These are phyloP conservation scores for Caenorhabditis macrosperma DNA, from an alignment of 2,888 invertebrate species.

Conservation along the genomic window DNA sequence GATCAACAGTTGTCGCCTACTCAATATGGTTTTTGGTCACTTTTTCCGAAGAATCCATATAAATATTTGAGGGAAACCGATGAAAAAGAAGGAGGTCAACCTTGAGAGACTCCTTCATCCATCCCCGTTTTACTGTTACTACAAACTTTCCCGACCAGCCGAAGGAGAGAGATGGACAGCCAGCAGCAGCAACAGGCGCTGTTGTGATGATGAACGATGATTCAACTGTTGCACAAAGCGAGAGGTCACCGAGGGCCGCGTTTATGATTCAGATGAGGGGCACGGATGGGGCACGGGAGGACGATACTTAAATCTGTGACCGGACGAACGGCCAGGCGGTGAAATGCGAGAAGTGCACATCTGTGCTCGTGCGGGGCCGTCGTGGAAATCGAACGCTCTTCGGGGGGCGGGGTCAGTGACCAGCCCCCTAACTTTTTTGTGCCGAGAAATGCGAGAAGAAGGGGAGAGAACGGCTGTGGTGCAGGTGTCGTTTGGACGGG, in stretches of 20 bases:
- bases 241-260: conserved; percentile 5
- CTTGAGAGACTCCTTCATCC: neutral
- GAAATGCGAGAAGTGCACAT: conserved; percentile 54
- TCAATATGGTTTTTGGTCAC: conserved; percentile 3
- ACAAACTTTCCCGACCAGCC: neutral
- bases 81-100: conserved; percentile 10
- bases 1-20: neutral
- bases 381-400: conserved; percentile 43
- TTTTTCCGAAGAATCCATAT: neutral
- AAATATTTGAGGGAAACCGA: conserved; percentile 8
- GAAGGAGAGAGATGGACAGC: neutral
- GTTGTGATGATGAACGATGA: conserved; percentile 42
- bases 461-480: conserved; percentile 36
- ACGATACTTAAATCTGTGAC: conserved; percentile 38
- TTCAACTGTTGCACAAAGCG: conserved; percentile 52
- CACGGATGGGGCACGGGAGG: conserved; percentile 19
- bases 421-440: conserved; percentile 41
- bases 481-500: conserved; percentile 53
- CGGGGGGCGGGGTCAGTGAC: conserved; percentile 27
- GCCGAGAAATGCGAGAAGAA: conserved; percentile 48
- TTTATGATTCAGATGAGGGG: conserved; percentile 47
- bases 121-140: conserved; percentile 12
- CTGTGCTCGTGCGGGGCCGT: conserved; percentile 7
- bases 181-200: conserved; percentile 6
- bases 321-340: conserved; percentile 1